Base-by-base conservation (phyloP, 2,797 vertebrate genomes). In the Liparis tanakae region DNA sequence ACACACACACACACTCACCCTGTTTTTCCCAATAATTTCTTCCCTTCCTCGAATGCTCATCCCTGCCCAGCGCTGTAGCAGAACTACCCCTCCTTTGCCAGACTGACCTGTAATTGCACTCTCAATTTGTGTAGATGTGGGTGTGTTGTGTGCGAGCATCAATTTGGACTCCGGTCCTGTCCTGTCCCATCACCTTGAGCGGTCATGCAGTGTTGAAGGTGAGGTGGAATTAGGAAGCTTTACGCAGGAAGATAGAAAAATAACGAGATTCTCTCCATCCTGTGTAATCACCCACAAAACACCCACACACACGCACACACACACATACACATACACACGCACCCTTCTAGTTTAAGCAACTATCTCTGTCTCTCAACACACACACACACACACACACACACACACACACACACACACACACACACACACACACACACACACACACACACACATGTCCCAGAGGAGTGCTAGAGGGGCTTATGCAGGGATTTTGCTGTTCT, bases 401-500 rank as follows among this genome's bases (percentile, higher is more conserved):
- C 73, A 74, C 60, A 62, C 48, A n/a, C 34, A 37, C 37, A 7
- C 33, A 6, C 34, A 37, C 70, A n/a, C n/a, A n/a, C n/a, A n/a
- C n/a, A 37, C 20, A 14, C 62, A 59, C 70, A 44, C 53, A 70
- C 65, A 58, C 39, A 48, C 70, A 70, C 54, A 62, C 53, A 78
- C 73, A 74, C 60, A 62, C 48, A n/a, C 34, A 37, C 37, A 7
- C 33, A 6, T 36, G 64, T 90, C 91, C 85, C 85, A 75, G 71
- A 79, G 85, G 90, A 80, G 74, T 69, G 88, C 90, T 92, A 7
- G 66, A 77, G 87, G 87, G 90, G 88, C 88, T 93, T 90, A 91
- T 82, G 63, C 79, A 68, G 83, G 90, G 91, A 91, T 91, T 92
- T 90, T 81, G 87, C 86, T 85, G 88, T 88, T 91, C 89, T 88